Base-by-base conservation (phyloP, 2,888 invertebrate genomes). In the Oscheius sp. region DNA sequence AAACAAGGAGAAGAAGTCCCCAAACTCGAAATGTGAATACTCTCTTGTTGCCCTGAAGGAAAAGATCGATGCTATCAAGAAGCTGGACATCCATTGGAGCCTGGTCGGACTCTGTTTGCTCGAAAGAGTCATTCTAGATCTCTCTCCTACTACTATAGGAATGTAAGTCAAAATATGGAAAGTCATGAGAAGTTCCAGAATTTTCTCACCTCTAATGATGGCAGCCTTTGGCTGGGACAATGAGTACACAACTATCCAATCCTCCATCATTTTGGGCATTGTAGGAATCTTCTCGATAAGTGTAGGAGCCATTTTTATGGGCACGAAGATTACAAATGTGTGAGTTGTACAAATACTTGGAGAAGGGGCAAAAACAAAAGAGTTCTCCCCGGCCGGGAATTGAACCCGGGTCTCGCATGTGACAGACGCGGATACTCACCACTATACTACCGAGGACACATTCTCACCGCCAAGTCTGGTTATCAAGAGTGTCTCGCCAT, bases 161-260 rank as follows among this genome's bases (percentile, higher is more conserved):
- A 80, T 77, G 63, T 76, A 57, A 51, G 75, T 2, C n/a, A 58
- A 33, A 29, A 21, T 58, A 11, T 58, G 5, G 58, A 58, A 11
- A 33, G 3, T 32, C 7, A 11, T 5, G 11, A 58, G 5, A 2
- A 32, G 29, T 21, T 77, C 32, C 55, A 78, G 78, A 21, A 51
- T 79, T 13, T 70, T 71, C 4, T 70, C 82, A 3, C 75, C 79
- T 0, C 70, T 82, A n/a, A 72, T 79, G 51, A 79, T 82, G 75
- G 66, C 77, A 0, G 65, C 76, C 42, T 80, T 75, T 33, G 82
- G 82, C 2, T 82, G 80, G 82, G 63, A 42, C 21, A 73, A 79
- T 48, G 32, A 60, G 29, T 60, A 66, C 7, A 76, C 76, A 33
- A 78, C 79, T 13, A 21, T 76, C 11, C 70, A 74, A 7, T 73